Evolutionary conservation across 2,113 vertebrate species (phyloP), one percentile per base, ranked within the genome.

Genomic region (Trematomus loennbergii): DNA sequence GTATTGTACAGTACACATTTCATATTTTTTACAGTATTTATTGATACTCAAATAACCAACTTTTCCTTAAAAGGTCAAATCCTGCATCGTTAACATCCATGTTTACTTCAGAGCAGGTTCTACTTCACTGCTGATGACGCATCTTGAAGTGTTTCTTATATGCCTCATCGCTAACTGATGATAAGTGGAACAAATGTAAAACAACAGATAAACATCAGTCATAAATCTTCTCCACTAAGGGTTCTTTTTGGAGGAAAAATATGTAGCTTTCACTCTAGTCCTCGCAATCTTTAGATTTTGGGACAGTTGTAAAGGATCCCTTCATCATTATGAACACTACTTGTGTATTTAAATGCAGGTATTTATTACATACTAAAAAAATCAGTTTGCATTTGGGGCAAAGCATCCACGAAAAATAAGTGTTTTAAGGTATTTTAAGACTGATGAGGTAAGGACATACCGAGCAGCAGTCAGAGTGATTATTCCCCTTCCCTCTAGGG

Each of bases 391-490:
- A 20, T 4, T 62, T 62, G 4, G 8, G 52, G 9, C n/a, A 20
- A 9, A 33, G 4, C 9, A 65, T 16, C 13, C 20, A 20, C 4
- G n/a, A 3, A 7, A 25, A 6, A 66, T 9, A 33, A 33, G 55
- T 40, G 36, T 16, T 13, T 46, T 12, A 62, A 48, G 17, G 36
- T 29, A 29, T 29, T 29, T 29, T 29, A 29, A 29, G 36, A 40
- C 36, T 8, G 36, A 40, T 40, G 36, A 40, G 36, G 59, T 7
- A 71, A 12, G 36, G 9, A 61, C 22, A 16, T 45, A 40, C 49
- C 33, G 2, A 29, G 75, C 48, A 57, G 17, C 57, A 69, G 46
- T 62, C 9, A 60, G 58, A 85, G 70, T 33, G 18, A 72, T 75
- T 66, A 22, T 70, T 59, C 48, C n/a, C 29, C 40, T 68, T 52